Conservation (phyloP, 2,113 vertebrate genomes). For the Gallinago undulata region DNA sequence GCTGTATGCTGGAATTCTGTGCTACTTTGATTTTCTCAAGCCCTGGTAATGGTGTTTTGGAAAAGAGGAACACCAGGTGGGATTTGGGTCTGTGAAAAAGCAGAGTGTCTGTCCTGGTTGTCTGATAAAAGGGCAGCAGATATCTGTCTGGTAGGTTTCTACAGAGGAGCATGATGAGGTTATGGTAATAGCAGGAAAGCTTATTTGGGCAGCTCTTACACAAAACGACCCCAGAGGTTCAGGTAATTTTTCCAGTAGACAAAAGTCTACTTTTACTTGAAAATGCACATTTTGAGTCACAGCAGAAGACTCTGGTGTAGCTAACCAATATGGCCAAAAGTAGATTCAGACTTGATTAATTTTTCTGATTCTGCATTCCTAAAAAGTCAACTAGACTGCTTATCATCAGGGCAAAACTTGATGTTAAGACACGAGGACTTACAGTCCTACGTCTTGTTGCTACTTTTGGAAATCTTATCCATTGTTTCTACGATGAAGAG, state of each 20-base stretch:
- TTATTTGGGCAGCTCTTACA: not conserved
- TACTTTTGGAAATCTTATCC: not conserved
- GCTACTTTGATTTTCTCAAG: not conserved
- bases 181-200: not conserved
- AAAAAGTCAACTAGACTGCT: not conserved
- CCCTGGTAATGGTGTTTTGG: not conserved
- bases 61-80: not conserved
- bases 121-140: not conserved
- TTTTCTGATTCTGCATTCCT: not conserved
- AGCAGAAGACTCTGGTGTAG: not conserved
- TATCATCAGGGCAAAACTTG: not conserved
- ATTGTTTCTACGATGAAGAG: not conserved
- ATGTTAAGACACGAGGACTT: not conserved
- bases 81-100: not conserved
- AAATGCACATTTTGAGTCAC: not conserved
- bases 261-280: not conserved
- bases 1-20: not conserved
- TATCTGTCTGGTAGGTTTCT: not conserved
- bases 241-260: not conserved
- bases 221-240: not conserved
- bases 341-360: not conserved
- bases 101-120: not conserved
- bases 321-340: not conserved
- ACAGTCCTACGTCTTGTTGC: not conserved
- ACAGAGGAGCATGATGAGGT: fast-evolving